Base-by-base conservation (phyloP, 1,140 invertebrate genomes). In the Neodiprion lecontei region DNA sequence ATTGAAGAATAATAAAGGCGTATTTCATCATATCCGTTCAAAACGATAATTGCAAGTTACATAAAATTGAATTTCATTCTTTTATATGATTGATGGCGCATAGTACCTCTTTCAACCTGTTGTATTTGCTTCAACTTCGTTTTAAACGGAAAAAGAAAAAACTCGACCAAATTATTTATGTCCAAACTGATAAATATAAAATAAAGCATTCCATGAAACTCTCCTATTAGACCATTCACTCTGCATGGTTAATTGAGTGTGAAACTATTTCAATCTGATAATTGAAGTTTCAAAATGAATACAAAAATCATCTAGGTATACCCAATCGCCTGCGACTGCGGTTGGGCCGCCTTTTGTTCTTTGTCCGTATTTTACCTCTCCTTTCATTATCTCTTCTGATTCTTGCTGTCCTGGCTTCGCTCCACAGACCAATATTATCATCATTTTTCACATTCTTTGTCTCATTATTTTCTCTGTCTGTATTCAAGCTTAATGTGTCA, bases 251-350 rank as follows among this genome's bases (percentile, higher is more conserved):
- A 40, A 40, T 40, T 40, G 28, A 40, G 17, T 65, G 61, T 7
- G 61, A 17, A 65, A 4, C 12, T 65, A 65, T 14, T 65, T 7
- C 12, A 14, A 9, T 61, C n/a, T 4, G 9, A 61, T 14, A 40
- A 40, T 40, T 40, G 28, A 40, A 40, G 28, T 40, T 40, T 40
- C 28, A 28, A n/a, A 48, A 78, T 78, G 65, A 79, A 70, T 74
- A 77, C 76, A 77, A 83, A 77, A 78, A 78, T 69, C 67, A 14
- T 79, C 75, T 76, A 81, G 74, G 82, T 84, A 80, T 86, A 87
- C 85, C 83, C 80, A 85, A 86, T 86, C 82, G 84, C 82, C 80
- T 82, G 82, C 80, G 82, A 84, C 80, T 82, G 81, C 82, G 83
- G 77, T 87, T 85, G 81, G 80, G 81, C 79, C 80, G 79, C 81